phyloP scores from a whole-genome alignment of 2,888 invertebrate species.

The Altica lythri region DNA sequence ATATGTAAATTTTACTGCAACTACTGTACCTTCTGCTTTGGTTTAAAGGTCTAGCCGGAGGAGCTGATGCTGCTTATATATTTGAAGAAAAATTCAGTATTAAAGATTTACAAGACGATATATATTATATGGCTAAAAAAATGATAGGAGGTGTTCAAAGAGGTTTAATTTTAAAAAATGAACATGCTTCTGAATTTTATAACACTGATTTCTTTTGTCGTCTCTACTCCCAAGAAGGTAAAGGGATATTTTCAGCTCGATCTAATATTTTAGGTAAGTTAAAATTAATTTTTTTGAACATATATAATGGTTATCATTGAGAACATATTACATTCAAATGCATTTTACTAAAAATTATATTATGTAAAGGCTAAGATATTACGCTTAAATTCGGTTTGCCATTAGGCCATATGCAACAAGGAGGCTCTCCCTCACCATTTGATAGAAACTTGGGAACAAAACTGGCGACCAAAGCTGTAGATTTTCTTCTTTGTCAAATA shows the following conservation, averaged over 20 bases:
- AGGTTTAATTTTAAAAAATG: constrained; percentile 92
- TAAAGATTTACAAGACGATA: constrained; percentile 89
- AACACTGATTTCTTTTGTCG: constrained; percentile 96
- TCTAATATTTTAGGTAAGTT: constrained; percentile 89
- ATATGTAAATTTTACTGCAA: too few relatives aligned
- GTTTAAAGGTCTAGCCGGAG: constrained; percentile 79
- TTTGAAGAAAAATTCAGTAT: constrained; percentile 94
- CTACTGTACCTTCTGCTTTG: not conserved
- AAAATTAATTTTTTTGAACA: too few relatives aligned
- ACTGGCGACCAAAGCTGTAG: constrained; percentile 93
- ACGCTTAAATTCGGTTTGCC: too few relatives aligned
- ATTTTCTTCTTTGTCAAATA: constrained; percentile 76
- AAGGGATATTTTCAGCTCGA: constrained; percentile 92
- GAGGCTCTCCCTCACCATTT: constrained; percentile 96
- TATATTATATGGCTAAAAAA: constrained; percentile 94
- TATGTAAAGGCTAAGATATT: too few relatives aligned
- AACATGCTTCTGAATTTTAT: constrained; percentile 94
- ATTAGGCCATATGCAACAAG: constrained; percentile 98
- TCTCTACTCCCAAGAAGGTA: constrained; percentile 95
- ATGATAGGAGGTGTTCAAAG: constrained; percentile 93
- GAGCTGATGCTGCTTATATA: constrained; percentile 99
- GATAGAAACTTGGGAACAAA: constrained; percentile 99
- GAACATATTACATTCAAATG: too few relatives aligned
- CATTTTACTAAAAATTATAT: too few relatives aligned
- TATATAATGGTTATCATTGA: too few relatives aligned